Evolutionary conservation across 2,113 vertebrate genomes (phyloP).

Genomic region (Noturus placidus): DNA sequence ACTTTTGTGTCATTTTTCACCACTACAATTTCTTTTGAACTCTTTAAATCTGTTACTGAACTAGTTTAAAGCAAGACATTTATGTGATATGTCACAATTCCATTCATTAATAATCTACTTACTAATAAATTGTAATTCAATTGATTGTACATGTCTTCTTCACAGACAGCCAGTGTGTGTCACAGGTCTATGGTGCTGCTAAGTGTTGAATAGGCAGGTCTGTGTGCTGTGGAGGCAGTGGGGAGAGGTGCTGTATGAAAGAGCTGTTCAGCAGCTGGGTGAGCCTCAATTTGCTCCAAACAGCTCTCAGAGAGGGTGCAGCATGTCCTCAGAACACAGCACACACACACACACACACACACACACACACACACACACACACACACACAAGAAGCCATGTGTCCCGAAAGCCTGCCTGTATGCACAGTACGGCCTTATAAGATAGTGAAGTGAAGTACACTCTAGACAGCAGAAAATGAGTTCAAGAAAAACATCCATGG

Average conservation of each 20-base stretch:
- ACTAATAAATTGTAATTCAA: neutral
- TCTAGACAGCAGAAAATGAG: neutral
- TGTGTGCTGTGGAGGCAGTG: conserved; percentile 38
- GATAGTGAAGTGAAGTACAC: conserved; percentile 11
- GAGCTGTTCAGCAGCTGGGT: conserved; percentile 44
- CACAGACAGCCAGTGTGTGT: conserved; percentile 4
- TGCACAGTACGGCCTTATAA: conserved; percentile 47
- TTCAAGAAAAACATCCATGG: conserved; percentile 33
- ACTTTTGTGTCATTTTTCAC: neutral
- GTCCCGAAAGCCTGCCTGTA: conserved; percentile 57
- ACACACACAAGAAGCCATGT: conserved; percentile 39
- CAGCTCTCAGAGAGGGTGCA: conserved; percentile 36
- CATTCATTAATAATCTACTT: conserved; percentile 17
- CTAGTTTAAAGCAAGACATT: neutral
- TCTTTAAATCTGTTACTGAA: neutral
- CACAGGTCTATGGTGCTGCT: conserved; percentile 9
- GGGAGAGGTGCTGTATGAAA: conserved; percentile 43
- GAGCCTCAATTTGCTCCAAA: conserved; percentile 38
- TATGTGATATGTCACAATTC: neutral
- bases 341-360: conserved; percentile 24
- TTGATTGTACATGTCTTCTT: conserved; percentile 21
- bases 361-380: conserved; percentile 28
- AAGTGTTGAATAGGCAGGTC: conserved; percentile 37
- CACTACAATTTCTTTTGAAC: neutral
- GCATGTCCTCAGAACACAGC: conserved; percentile 37